Base-by-base conservation (phyloP, 1,140 invertebrate genomes). In the Halictus rubicundus region DNA sequence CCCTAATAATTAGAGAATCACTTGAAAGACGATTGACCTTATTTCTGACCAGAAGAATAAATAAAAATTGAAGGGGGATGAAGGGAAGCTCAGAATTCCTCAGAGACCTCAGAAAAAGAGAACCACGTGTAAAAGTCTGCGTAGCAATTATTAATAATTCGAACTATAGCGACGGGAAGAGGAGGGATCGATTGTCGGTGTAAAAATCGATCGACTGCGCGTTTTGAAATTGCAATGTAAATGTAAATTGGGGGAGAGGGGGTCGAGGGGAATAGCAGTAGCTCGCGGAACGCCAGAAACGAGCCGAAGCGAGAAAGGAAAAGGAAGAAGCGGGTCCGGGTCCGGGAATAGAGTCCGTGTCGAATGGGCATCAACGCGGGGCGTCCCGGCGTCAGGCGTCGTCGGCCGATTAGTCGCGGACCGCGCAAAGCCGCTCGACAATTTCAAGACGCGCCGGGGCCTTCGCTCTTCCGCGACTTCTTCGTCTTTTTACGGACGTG, bases 281-380 rank as follows among this genome's bases (percentile, higher is more conserved):
- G 68, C 66, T 42, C 23, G 25, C 39, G 59, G 4, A 52, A 39
- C 12, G 6, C 1, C 0, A 27, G 60, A 75, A 68, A 39, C 68
- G 59, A 63, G 39, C 10, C 16, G 59, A n/a, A 54, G 32, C 25
- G 37, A 46, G 54, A 72, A 32, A 52, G 52, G 54, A 32, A 70
- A 42, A 59, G 77, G 64, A n/a, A 61, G 46, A 72, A 69, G n/a
- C 27, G 42, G 64, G 68, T 63, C 61, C 42, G 42, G 42, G 42
- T 82, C 88, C 87, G 74, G 86, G 87, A 91, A 92, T 90, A 91
- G 87, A 84, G 68, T 49, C 81, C 90, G 88, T 89, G 86, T 83
- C 87, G 86, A 91, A 90, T 90, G 78, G 77, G 86, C 88, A 88
- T 89, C 85, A 88, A 82, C 83, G 80, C 81, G 85, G 73, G 64